Conservation (phyloP, 2,888 invertebrate species). For the Phytoseiulus persimilis region DNA sequence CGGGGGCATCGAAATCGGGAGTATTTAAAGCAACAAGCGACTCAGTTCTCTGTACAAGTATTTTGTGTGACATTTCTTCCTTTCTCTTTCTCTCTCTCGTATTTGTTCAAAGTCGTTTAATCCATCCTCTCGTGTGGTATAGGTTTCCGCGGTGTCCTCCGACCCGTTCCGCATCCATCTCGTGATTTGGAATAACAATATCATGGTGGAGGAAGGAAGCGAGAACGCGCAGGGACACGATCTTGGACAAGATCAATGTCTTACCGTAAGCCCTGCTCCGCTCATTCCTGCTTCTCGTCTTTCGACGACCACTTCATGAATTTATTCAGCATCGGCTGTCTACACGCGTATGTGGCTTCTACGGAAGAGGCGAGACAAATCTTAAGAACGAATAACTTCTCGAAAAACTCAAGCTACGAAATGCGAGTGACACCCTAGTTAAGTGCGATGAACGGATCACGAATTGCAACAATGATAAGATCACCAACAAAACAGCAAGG, state of each 20-base stretch:
- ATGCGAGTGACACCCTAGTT: not conserved
- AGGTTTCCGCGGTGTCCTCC: not conserved
- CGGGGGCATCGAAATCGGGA: not conserved
- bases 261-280: not conserved
- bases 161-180: not conserved
- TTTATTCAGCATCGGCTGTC: not conserved
- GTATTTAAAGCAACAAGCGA: slow-evolving; percentile 5
- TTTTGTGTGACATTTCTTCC: not conserved
- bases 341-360: not conserved
- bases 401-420: not conserved
- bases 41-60: not conserved
- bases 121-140: not conserved
- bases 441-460: not conserved
- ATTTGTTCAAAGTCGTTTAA: not conserved
- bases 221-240: not conserved
- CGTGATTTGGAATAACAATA: not conserved
- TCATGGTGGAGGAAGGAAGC: not conserved
- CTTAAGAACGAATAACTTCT: not conserved
- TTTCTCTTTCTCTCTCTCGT: not conserved
- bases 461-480: not conserved
- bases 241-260: not conserved
- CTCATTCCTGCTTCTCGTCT: not conserved
- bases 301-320: not conserved
- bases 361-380: not conserved
- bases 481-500: not conserved